Evolutionary conservation across 2,797 vertebrate species (phyloP).

Genomic region (Oreortyx pictus): DNA sequence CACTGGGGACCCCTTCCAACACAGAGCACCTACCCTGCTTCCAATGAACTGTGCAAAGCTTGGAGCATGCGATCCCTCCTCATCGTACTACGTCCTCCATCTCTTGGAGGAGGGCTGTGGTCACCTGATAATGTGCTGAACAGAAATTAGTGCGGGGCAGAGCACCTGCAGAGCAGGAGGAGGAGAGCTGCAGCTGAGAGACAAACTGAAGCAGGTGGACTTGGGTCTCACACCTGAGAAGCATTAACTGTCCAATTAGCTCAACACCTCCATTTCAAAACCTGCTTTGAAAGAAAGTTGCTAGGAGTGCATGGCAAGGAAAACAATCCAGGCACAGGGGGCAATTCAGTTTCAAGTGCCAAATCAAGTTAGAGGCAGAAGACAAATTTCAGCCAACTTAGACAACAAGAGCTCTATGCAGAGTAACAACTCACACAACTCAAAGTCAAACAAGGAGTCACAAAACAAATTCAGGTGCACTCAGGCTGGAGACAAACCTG

Average conservation of each 20-base stretch:
- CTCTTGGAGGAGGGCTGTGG: not conserved
- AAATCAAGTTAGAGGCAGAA: not conserved
- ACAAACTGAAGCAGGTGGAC: accelerated
- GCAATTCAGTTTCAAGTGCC: accelerated
- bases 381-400: not conserved
- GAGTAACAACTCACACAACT: not conserved
- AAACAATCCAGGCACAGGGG: accelerated
- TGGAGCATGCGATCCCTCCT: accelerated
- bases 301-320: accelerated
- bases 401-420: not conserved
- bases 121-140: not conserved
- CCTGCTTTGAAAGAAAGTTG: accelerated
- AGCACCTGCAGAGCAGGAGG: accelerated
- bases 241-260: not conserved
- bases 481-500: not conserved
- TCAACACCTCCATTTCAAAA: not conserved
- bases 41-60: accelerated
- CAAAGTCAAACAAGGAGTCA: not conserved
- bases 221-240: not conserved
- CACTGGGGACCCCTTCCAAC: not conserved
- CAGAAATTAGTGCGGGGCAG: not conserved
- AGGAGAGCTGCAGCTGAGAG: not conserved
- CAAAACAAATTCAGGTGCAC: not conserved
- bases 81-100: accelerated
- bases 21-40: not conserved